These are phyloP conservation scores for Oostethus manadensis DNA, from an alignment of 2,113 vertebrate genomes.

Conservation along the genomic window DNA sequence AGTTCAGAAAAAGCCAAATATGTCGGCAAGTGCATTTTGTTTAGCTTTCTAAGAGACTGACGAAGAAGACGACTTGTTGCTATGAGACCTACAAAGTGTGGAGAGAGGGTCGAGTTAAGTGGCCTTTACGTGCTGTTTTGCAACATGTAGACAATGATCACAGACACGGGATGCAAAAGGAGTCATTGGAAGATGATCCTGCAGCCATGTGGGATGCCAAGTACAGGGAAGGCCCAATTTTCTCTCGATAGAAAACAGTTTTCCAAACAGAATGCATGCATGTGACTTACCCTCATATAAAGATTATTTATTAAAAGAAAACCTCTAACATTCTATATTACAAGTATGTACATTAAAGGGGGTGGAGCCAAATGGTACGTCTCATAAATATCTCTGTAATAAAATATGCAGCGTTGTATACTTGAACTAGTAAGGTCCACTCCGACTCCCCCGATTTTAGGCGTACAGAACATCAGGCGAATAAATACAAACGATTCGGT, in stretches of 20 bases:
- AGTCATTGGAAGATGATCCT: constrained; percentile 32
- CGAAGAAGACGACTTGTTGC: constrained; percentile 91
- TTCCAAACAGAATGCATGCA: constrained; percentile 9
- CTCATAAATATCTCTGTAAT: constrained; percentile 61
- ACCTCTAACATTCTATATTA: constrained; percentile 24
- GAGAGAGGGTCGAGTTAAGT: constrained; percentile 85
- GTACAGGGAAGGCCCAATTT: constrained; percentile 54
- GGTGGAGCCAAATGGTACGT: constrained; percentile 41
- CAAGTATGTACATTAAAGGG: constrained; percentile 43
- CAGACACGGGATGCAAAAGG: constrained; percentile 58
- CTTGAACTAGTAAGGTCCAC: constrained; percentile 16
- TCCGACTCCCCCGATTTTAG: constrained; percentile 23
- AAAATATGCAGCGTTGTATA: constrained; percentile 63
- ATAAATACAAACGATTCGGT: constrained; percentile 45
- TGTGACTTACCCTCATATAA: neutral
- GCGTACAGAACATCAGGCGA: constrained; percentile 26
- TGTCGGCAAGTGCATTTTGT: constrained; percentile 73
- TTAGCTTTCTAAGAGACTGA: constrained; percentile 87
- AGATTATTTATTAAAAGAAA: constrained; percentile 4
- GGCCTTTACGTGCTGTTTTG: constrained; percentile 56
- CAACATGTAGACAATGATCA: constrained; percentile 31
- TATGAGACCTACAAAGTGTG: constrained; percentile 96
- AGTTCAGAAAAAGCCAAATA: constrained; percentile 80
- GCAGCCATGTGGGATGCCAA: constrained; percentile 64
- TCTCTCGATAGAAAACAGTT: constrained; percentile 9